Percentiles rank a stretch among this genome's conserved stretches.
Evolutionary conservation across 2,113 vertebrate species (phyloP).

Genomic region (Thamnaconus septentrionalis): DNA sequence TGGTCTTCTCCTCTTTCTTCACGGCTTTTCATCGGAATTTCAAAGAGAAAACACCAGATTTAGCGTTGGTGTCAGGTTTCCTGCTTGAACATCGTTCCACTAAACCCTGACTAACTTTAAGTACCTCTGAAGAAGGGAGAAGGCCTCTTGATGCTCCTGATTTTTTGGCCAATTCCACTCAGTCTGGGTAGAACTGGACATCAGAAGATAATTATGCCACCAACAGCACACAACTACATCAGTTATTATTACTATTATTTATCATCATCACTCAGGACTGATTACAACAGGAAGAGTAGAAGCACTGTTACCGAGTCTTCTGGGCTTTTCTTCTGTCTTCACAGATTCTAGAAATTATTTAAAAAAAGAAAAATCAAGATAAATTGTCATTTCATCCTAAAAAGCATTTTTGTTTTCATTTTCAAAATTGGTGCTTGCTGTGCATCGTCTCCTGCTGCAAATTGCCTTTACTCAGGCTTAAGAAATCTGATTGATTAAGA

Average conservation of each 20-base stretch:
- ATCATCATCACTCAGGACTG: neutral
- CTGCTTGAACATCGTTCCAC: too few species aligned
- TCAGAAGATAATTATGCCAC: too few species aligned
- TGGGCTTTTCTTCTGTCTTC: constrained; percentile 33
- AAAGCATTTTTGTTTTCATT: neutral
- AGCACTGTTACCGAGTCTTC: constrained; percentile 32
- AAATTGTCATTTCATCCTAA: neutral
- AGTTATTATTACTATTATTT: too few species aligned
- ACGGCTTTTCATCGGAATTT: constrained; percentile 19
- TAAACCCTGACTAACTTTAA: neutral
- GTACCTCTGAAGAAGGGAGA: constrained; percentile 48
- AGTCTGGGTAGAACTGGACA: constrained; percentile 58
- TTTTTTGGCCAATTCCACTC: constrained; percentile 11
- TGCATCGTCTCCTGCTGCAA: too few species aligned
- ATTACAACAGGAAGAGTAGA: neutral
- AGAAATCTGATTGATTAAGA: neutral
- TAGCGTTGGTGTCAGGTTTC: neutral
- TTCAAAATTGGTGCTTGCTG: too few species aligned
- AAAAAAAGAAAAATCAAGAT: neutral
- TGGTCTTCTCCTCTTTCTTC: constrained; percentile 44
- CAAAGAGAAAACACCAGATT: neutral
- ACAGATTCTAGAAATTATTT: constrained; percentile 25
- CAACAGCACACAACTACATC: too few species aligned
- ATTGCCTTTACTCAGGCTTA: too few species aligned
- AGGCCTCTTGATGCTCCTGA: constrained; percentile 16